phyloP scores from a whole-genome alignment of 2,113 vertebrate genomes.

The Oryctolagus cuniculus region DNA sequence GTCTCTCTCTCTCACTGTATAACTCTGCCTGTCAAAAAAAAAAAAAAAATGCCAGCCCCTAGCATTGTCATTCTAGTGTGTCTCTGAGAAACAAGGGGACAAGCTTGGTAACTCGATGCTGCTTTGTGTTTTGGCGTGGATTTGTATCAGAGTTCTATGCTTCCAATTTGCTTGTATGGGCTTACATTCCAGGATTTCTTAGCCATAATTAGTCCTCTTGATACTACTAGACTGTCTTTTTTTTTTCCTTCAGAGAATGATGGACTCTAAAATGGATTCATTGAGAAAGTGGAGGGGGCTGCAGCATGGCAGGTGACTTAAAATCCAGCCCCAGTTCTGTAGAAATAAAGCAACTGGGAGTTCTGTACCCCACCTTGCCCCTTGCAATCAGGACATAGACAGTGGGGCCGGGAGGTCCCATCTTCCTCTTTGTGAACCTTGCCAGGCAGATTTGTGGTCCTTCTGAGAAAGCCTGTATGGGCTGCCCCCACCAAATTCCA shows the following conservation, averaged over 20 bases:
- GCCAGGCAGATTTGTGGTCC: neutral
- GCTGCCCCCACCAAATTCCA: neutral
- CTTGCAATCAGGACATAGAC: neutral
- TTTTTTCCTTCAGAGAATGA: neutral
- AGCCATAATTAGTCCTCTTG: neutral
- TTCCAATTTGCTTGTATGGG: neutral
- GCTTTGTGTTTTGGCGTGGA: neutral
- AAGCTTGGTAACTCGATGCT: neutral
- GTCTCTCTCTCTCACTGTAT: too few species aligned
- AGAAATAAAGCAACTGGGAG: neutral
- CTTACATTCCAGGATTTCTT: slow-evolving; percentile 14
- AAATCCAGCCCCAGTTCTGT: neutral
- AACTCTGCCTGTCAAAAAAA: too few species aligned
- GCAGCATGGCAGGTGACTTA: neutral
- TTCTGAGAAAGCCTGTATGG: slow-evolving; percentile 13
- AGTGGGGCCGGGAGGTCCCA: neutral
- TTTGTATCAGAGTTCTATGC: neutral
- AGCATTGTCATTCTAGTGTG: neutral
- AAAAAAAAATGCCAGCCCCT: neutral
- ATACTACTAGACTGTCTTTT: neutral
- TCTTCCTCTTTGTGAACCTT: neutral
- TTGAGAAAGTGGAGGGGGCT: neutral
- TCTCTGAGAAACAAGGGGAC: neutral
- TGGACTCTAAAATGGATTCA: neutral
- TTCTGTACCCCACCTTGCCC: neutral